A percentile compares a stretch with the other conserved stretches of the same genome.
Evolutionary conservation across 2,797 vertebrate genomes (phyloP).

Genomic region (Orestias chungarensis): DNA sequence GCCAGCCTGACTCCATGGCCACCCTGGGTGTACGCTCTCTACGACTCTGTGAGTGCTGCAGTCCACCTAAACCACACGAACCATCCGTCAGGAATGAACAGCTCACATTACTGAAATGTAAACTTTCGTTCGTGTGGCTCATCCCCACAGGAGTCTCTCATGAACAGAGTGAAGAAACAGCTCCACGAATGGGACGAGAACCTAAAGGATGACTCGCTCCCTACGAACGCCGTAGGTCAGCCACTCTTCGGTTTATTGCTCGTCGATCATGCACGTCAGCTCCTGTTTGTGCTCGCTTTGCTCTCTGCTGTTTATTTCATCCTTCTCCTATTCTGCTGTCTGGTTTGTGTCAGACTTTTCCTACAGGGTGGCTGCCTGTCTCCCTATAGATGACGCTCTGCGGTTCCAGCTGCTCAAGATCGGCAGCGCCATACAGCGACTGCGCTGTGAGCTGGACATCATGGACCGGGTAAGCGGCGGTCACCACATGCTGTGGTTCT

Average conservation of each 20-base stretch:
- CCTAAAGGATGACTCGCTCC: constrained; percentile 94
- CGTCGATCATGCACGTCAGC: constrained; percentile 23
- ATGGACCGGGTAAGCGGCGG: constrained; percentile 91
- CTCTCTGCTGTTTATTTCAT: constrained; percentile 29
- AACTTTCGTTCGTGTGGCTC: constrained; percentile 32
- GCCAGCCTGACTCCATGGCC: constrained; percentile 97
- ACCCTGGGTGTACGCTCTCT: constrained; percentile 94
- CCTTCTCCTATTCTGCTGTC: constrained; percentile 10
- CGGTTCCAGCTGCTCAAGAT: constrained; percentile 95
- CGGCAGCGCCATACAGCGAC: constrained; percentile 94
- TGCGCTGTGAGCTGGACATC: constrained; percentile 96
- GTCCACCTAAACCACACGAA: background rate
- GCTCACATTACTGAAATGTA: constrained; percentile 21
- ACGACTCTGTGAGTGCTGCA: constrained; percentile 91
- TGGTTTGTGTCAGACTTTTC: constrained; percentile 89
- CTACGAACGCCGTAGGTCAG: constrained; percentile 92
- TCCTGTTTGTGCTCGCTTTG: constrained; percentile 28
- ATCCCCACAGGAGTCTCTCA: constrained; percentile 82
- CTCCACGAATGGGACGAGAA: constrained; percentile 99
- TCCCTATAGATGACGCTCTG: constrained; percentile 93
- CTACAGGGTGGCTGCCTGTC: constrained; percentile 96
- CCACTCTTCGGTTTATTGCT: constrained; percentile 29
- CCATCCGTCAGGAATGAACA: constrained; percentile 33
- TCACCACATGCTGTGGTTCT: background rate
- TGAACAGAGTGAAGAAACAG: constrained; percentile 96